A percentile compares a stretch with the other conserved stretches of the same genome.
Evolutionary conservation across 2,113 vertebrate species (phyloP).

Genomic region (Percopsis transmontana): DNA sequence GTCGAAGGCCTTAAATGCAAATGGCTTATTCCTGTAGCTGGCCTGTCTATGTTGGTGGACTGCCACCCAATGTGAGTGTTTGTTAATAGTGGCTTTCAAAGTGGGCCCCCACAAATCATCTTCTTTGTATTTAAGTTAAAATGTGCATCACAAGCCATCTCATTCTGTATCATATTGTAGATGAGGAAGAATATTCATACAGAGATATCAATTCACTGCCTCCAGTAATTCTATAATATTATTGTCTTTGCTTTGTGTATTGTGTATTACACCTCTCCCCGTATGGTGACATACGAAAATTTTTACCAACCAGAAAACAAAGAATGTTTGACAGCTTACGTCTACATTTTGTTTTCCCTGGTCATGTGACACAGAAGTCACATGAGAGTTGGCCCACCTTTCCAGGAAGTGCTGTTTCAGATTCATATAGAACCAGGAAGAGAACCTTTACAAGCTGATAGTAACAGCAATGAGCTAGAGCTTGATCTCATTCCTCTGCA

Average conservation of each 20-base stretch:
- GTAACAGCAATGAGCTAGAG: too few species aligned
- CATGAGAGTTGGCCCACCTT: not conserved
- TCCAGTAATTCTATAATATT: too few species aligned
- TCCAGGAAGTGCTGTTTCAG: conserved; percentile 24
- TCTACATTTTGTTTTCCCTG: not conserved
- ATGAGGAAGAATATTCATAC: too few species aligned
- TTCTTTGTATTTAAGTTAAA: not conserved
- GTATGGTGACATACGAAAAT: too few species aligned
- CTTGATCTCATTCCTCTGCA: too few species aligned
- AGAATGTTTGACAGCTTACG: not conserved
- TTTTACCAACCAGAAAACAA: not conserved
- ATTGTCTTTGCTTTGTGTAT: too few species aligned
- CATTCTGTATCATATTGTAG: too few species aligned
- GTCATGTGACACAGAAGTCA: conserved; percentile 38
- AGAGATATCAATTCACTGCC: too few species aligned
- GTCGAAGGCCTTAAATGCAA: conserved; percentile 85
- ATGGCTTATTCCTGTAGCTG: conserved; percentile 91
- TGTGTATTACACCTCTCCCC: too few species aligned
- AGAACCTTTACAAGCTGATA: not conserved
- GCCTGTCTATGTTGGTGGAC: conserved; percentile 87
- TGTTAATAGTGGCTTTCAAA: not conserved
- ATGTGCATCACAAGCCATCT: too few species aligned
- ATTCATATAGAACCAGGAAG: conserved; percentile 11
- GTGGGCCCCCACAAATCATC: not conserved
- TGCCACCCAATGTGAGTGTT: conserved; percentile 82